These are phyloP conservation scores for Terrapene triunguis DNA, from an alignment of 2,113 vertebrate species.

Conservation along the genomic window DNA sequence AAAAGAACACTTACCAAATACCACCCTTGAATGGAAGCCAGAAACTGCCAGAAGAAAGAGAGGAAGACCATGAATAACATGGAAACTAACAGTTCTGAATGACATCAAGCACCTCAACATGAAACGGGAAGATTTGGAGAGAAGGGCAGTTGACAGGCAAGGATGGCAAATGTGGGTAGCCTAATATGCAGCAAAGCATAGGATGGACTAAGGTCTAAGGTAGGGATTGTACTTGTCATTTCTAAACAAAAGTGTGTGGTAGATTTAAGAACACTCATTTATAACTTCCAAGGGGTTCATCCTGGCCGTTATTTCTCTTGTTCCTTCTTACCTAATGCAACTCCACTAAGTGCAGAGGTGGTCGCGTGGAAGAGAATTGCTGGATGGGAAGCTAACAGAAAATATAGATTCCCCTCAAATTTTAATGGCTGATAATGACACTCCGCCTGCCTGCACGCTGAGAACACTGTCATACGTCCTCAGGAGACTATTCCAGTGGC, in stretches of 20 bases:
- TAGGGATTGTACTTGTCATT: neutral
- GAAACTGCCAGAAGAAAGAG: no score
- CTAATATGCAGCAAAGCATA: no score
- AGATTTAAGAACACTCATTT: neutral
- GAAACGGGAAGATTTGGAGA: no score
- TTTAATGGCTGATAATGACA: neutral
- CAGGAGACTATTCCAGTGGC: neutral
- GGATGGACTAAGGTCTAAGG: neutral
- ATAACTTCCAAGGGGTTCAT: no score
- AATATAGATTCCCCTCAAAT: neutral
- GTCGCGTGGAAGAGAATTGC: rapidly evolving
- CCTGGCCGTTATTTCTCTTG: neutral
- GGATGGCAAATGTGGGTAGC: no score
- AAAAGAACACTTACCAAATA: no score
- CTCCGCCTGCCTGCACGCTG: neutral
- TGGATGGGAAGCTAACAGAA: neutral
- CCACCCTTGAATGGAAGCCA: no score
- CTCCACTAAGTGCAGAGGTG: neutral
- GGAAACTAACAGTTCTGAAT: no score
- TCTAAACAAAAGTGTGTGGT: rapidly evolving
- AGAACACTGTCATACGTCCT: rapidly evolving
- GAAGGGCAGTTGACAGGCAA: no score
- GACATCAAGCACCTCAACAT: no score
- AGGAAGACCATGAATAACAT: no score
- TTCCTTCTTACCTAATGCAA: neutral